A percentile compares a stretch with the other conserved stretches of the same genome.
These are phyloP conservation scores for Oryzias dopingdopingensis DNA, from an alignment of 2,797 vertebrate genomes.

Conservation along the genomic window DNA sequence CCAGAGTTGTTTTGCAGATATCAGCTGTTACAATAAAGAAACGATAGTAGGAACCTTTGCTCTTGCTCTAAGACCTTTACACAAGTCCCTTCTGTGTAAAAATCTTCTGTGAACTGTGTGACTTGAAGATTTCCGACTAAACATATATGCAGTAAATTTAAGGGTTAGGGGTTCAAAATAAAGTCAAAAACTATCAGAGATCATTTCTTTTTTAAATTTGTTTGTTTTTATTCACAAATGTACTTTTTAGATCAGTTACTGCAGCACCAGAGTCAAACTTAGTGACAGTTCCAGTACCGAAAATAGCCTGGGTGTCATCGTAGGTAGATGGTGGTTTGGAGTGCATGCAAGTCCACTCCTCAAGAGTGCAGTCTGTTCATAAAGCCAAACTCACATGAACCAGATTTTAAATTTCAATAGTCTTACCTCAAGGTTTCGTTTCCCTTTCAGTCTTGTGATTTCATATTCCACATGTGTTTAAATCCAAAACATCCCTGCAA, in stretches of 20 bases:
- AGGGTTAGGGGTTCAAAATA: background rate
- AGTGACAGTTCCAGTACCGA: background rate
- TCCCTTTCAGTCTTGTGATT: slow-evolving; percentile 38
- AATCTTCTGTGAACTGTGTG: background rate
- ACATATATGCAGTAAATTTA: background rate
- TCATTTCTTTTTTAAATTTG: too few species aligned
- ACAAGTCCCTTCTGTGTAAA: background rate
- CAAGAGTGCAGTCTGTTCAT: background rate
- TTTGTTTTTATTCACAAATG: too few species aligned
- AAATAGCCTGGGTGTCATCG: background rate
- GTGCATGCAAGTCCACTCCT: background rate
- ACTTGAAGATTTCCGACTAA: background rate
- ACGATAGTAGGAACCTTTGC: background rate
- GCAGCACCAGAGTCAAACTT: background rate
- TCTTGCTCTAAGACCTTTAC: background rate
- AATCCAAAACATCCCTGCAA: slow-evolving; percentile 56
- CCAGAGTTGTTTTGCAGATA: background rate
- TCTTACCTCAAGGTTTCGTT: slow-evolving; percentile 52
- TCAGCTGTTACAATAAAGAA: background rate
- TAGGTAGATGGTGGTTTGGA: background rate
- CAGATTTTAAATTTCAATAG: background rate
- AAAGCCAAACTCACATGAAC: background rate
- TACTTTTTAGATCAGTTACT: background rate
- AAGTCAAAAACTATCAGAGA: background rate
- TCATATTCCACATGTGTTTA: slow-evolving; percentile 45